Evolutionary conservation across 2,797 vertebrate genomes (phyloP).

Genomic region (Hippopotamyrus pictus): DNA sequence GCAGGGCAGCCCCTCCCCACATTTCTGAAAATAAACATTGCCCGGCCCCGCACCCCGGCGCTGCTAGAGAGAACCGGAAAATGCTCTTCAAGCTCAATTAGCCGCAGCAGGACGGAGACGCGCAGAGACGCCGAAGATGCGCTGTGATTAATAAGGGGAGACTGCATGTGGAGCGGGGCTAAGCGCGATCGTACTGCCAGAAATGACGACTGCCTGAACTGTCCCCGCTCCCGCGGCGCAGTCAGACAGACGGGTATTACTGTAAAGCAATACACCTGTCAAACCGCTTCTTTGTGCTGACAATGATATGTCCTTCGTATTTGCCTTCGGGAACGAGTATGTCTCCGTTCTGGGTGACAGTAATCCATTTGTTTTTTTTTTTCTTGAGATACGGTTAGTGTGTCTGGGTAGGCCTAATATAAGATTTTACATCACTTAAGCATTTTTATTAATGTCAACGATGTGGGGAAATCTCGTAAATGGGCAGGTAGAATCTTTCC

Average conservation of each 20-base stretch:
- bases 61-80: not conserved
- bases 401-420: not conserved
- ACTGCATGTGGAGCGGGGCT: not conserved
- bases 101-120: not conserved
- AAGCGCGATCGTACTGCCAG: not conserved
- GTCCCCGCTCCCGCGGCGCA: not conserved
- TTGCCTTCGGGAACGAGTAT: not conserved
- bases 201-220: not conserved
- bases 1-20: not conserved
- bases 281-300: not conserved
- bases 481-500: not conserved
- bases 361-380: not conserved
- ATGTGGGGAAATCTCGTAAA: not conserved
- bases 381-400: not conserved
- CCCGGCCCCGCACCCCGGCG: not conserved
- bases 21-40: slow-evolving; percentile 5
- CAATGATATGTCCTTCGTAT: not conserved
- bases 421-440: not conserved
- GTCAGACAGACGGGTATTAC: not conserved
- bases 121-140: not conserved
- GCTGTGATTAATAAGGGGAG: not conserved
- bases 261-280: not conserved
- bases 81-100: slow-evolving; percentile 11
- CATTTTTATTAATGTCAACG: not conserved
- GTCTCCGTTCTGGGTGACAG: not conserved